Percentiles rank a stretch among this genome's conserved stretches.
phyloP scores from a whole-genome alignment of 2,797 vertebrate genomes.

The Esox lucius region DNA sequence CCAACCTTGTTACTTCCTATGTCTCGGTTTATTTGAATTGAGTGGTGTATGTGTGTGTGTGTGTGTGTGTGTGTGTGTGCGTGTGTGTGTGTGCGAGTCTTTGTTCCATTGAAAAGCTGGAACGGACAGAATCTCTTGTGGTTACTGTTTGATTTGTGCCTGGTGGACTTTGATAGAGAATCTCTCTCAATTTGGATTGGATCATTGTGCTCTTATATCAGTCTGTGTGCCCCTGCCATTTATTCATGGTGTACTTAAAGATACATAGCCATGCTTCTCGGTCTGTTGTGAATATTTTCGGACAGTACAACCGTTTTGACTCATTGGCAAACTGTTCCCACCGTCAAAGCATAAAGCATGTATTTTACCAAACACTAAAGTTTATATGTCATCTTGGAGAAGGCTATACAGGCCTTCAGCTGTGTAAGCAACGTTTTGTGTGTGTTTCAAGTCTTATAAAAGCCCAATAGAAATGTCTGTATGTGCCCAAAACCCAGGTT shows the following conservation, averaged over 20 bases:
- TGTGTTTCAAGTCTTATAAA: slow-evolving; percentile 45
- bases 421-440: slow-evolving; percentile 19
- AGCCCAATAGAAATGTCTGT: slow-evolving; percentile 60
- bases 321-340: not conserved
- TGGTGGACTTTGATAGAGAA: slow-evolving; percentile 10
- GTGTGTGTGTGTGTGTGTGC: slow-evolving; percentile 1
- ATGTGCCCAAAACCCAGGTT: slow-evolving; percentile 58
- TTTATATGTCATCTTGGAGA: slow-evolving; percentile 45
- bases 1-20: slow-evolving; percentile 49
- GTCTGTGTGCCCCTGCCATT: not conserved
- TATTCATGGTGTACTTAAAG: not conserved
- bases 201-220: not conserved
- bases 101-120: not conserved
- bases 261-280: not conserved
- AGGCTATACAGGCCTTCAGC: slow-evolving; percentile 41
- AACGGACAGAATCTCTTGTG: slow-evolving; percentile 2
- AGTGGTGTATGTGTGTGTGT: slow-evolving; percentile 34
- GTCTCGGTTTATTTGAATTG: slow-evolving; percentile 56
- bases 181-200: not conserved
- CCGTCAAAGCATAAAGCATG: not conserved
- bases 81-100: not conserved
- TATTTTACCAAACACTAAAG: not conserved
- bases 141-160: slow-evolving; percentile 2
- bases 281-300: not conserved
- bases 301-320: not conserved